Conservation (phyloP, 2,888 invertebrate species). For the Ypsolopha sequella region DNA sequence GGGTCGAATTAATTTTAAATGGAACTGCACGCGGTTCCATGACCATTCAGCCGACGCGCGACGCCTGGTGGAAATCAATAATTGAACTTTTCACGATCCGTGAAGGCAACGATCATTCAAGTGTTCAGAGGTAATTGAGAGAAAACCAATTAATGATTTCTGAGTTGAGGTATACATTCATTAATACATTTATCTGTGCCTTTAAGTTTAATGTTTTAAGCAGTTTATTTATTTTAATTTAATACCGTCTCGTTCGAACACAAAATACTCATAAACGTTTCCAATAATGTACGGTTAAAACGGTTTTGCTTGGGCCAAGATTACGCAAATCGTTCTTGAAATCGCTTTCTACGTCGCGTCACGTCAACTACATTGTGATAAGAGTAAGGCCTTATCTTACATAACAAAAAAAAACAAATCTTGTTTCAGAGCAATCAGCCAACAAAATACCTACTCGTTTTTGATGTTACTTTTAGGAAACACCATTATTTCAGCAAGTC, state of each 20-base stretch:
- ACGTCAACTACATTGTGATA: slow-evolving; percentile 35
- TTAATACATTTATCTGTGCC: no score
- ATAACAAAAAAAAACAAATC: slow-evolving; percentile 20
- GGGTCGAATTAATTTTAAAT: no score
- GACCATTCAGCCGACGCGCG: no score
- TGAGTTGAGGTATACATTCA: background rate
- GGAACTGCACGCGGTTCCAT: no score
- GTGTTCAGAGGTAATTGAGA: slow-evolving; percentile 26
- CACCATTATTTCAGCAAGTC: no score
- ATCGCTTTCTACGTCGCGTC: slow-evolving; percentile 56
- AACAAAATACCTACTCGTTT: no score
- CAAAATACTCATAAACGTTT: no score
- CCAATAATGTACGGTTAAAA: no score
- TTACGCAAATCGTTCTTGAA: slow-evolving; percentile 55
- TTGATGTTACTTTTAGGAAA: no score
- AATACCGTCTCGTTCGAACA: no score
- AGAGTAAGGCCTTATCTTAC: slow-evolving; percentile 43
- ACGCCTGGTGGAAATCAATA: background rate
- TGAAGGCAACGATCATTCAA: background rate
- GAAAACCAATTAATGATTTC: slow-evolving; percentile 12
- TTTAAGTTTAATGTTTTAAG: no score
- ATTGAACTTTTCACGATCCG: background rate
- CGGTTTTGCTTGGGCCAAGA: slow-evolving; percentile 21
- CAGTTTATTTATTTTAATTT: no score
- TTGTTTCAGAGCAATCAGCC: background rate